A percentile compares a stretch with the other conserved stretches of the same genome.
phyloP scores from a whole-genome alignment of 2,797 vertebrate species.

The Macrochelys suwanniensis region DNA sequence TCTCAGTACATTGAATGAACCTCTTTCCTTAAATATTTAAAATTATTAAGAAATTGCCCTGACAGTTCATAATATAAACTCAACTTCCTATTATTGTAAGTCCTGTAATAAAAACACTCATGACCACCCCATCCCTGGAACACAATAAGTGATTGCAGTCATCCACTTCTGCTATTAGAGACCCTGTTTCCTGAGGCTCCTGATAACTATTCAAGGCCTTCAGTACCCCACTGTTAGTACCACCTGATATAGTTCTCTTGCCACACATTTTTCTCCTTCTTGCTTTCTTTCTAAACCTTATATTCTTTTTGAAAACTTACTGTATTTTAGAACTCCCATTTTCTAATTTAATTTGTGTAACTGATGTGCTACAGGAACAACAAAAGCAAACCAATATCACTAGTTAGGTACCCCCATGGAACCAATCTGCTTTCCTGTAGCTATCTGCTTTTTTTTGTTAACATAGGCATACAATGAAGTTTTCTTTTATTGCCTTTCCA shows the following conservation, averaged over 20 bases:
- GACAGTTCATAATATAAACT: conserved; percentile 6
- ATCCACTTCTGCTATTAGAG: conserved; percentile 53
- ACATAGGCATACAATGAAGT: conserved; percentile 2
- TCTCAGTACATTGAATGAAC: fast-evolving
- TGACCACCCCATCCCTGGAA: neutral
- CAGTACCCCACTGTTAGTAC: conserved; percentile 49
- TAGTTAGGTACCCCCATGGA: neutral
- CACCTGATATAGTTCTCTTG: conserved; percentile 51
- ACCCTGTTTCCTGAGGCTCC: conserved; percentile 7
- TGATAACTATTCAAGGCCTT: conserved; percentile 63
- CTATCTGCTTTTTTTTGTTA: conserved; percentile 32
- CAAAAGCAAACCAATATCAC: neutral
- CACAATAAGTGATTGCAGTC: neutral
- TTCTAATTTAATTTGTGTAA: neutral
- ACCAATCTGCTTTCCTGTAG: neutral
- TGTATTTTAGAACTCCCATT: neutral
- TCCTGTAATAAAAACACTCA: neutral
- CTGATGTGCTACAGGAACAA: conserved; percentile 15
- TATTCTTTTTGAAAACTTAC: neutral
- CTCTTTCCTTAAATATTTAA: conserved; percentile 54
- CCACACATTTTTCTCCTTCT: conserved; percentile 45
- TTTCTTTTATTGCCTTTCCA: conserved; percentile 1
- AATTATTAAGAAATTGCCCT: conserved; percentile 43
- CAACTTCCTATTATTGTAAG: conserved; percentile 18
- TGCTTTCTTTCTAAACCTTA: conserved; percentile 39